Conservation (phyloP, 2,797 vertebrate genomes). For the Platalea minor region DNA sequence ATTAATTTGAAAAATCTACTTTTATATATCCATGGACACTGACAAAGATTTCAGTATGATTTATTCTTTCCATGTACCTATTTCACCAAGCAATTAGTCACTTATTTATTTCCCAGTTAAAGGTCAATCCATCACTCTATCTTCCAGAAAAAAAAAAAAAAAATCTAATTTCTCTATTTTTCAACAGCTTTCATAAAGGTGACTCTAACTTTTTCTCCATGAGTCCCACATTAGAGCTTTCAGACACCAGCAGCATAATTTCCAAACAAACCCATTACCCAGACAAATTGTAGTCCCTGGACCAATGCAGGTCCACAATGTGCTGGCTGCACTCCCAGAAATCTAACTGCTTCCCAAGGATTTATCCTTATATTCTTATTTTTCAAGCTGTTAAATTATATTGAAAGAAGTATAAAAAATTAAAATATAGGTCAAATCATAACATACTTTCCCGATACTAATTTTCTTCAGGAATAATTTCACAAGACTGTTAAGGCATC, state of each 20-base stretch:
- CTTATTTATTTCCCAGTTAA: slow-evolving; percentile 27
- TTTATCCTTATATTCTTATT: neutral
- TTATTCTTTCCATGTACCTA: neutral
- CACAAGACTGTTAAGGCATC: neutral
- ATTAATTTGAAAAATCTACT: neutral
- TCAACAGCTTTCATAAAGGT: neutral
- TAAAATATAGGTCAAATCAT: neutral
- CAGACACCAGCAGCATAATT: neutral
- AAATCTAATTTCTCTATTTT: neutral
- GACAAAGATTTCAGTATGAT: neutral
- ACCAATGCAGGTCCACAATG: neutral
- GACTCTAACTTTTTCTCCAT: neutral
- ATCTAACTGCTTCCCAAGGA: neutral
- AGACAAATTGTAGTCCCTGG: neutral
- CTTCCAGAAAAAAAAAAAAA: neutral
- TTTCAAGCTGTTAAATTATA: neutral
- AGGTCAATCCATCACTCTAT: neutral
- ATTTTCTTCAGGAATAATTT: neutral
- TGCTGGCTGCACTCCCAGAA: neutral
- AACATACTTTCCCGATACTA: rapidly evolving
- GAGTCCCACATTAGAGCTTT: neutral
- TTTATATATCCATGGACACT: neutral
- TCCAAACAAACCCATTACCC: neutral
- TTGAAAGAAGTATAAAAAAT: neutral
- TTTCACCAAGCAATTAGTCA: slow-evolving; percentile 8